Conservation (phyloP, 2,113 vertebrate genomes). For the Ploceus nigricollis region DNA sequence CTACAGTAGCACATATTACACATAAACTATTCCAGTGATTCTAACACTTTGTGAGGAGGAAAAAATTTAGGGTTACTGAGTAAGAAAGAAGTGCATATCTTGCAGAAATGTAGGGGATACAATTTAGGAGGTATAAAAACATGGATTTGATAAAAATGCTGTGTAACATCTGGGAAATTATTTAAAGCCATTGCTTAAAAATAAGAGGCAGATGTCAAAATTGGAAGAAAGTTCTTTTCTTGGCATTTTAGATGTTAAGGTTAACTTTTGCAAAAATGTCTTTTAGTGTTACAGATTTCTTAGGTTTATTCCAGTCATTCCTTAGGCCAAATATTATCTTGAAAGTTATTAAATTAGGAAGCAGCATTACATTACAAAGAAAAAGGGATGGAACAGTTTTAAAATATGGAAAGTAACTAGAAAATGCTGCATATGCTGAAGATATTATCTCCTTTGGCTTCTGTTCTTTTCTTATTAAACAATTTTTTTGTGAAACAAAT, state of each 20-base stretch:
- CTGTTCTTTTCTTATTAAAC: neutral
- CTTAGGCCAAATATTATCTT: neutral
- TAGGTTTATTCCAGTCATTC: neutral
- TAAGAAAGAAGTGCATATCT: neutral
- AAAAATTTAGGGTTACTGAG: neutral
- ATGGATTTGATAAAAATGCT: neutral
- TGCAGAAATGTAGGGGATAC: neutral
- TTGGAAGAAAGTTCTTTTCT: neutral
- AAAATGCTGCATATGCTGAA: neutral
- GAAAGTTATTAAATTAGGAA: neutral
- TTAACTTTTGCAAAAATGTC: neutral
- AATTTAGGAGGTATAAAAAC: neutral
- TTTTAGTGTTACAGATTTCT: neutral
- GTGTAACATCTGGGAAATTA: neutral
- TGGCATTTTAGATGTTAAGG: neutral
- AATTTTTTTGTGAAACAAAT: neutral
- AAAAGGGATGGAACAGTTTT: neutral
- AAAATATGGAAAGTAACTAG: neutral
- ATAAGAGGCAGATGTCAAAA: neutral
- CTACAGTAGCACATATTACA: neutral
- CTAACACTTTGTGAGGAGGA: accelerated
- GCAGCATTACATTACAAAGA: neutral
- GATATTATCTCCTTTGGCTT: neutral
- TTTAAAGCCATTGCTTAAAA: neutral
- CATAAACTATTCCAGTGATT: neutral